Conservation (phyloP, 1,140 invertebrate genomes). For the Drosophila persimilis region DNA sequence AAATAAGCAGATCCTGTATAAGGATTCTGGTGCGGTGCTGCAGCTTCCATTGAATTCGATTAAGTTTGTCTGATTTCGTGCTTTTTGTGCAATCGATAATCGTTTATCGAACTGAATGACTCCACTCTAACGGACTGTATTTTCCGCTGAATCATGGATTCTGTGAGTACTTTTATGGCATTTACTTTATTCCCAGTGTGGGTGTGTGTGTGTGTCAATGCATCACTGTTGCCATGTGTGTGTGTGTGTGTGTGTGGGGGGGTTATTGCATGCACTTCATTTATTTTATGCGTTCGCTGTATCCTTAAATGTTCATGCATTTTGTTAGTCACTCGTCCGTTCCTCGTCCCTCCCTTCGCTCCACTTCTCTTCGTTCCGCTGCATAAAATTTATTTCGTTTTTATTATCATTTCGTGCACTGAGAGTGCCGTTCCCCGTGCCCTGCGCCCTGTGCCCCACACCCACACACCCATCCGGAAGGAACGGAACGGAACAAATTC, state of each 20-base stretch:
- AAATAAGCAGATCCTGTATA: slow-evolving; percentile 7
- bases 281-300: slow-evolving; percentile 69
- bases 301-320: slow-evolving; percentile 72
- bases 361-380: slow-evolving; percentile 54
- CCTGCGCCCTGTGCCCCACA: slow-evolving; percentile 5
- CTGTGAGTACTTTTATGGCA: slow-evolving; percentile 47
- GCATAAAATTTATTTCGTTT: slow-evolving; percentile 79
- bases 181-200: slow-evolving; percentile 10
- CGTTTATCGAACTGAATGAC: slow-evolving; percentile 28
- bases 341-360: too few species aligned
- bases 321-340: slow-evolving; percentile 62
- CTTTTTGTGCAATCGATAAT: slow-evolving; percentile 24
- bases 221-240: slow-evolving; percentile 5
- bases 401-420: slow-evolving; percentile 78
- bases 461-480: slow-evolving; percentile 19
- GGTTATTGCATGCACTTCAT: slow-evolving; percentile 68
- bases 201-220: too few species aligned
- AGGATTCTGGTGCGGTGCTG: neutral
- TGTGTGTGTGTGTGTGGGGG: slow-evolving; percentile 1
- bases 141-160: slow-evolving; percentile 60
- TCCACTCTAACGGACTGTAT: too few species aligned
- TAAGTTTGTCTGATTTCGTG: slow-evolving; percentile 33
- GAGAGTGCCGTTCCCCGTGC: slow-evolving; percentile 27
- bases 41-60: neutral
- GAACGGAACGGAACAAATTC: slow-evolving; percentile 59